These are phyloP conservation scores for Variabilichromis moorii DNA, from an alignment of 2,113 vertebrate genomes.

Conservation along the genomic window DNA sequence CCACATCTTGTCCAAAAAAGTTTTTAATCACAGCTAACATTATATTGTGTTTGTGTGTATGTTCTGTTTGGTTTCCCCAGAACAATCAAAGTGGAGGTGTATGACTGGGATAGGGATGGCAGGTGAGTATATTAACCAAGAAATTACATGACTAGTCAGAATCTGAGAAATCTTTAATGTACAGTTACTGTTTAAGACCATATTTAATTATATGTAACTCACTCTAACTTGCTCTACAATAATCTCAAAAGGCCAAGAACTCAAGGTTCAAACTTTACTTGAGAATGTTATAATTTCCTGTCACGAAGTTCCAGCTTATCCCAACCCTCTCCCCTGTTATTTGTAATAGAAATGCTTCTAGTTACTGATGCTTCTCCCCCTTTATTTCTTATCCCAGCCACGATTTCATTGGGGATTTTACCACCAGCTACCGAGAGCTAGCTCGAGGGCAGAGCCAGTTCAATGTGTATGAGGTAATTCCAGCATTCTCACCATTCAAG, in stretches of 20 bases:
- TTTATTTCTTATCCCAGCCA: slow-evolving; percentile 72
- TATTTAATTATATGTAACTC: not conserved
- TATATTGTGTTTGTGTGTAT: not conserved
- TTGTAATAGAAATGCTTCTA: not conserved
- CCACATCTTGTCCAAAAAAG: not conserved
- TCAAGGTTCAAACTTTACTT: not conserved
- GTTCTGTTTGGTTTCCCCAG: slow-evolving; percentile 59
- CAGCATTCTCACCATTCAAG: not conserved
- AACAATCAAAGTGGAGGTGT: slow-evolving; percentile 93
- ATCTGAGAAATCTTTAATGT: not conserved
- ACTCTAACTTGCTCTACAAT: not conserved
- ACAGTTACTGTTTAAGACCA: not conserved
- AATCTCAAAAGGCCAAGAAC: not conserved
- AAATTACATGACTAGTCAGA: not conserved
- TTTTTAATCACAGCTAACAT: not conserved
- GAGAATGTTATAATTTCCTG: not conserved
- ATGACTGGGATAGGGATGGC: slow-evolving; percentile 92
- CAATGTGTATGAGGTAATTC: slow-evolving; percentile 88
- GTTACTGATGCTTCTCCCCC: not conserved
- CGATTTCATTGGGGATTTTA: slow-evolving; percentile 96
- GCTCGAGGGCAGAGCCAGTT: slow-evolving; percentile 91
- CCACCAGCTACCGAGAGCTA: slow-evolving; percentile 91
- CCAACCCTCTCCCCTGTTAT: not conserved
- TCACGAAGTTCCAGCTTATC: not conserved
- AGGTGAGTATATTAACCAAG: slow-evolving; percentile 70